Evolutionary conservation across 1,140 invertebrate species (phyloP).

Genomic region (Drosophila seguyi): DNA sequence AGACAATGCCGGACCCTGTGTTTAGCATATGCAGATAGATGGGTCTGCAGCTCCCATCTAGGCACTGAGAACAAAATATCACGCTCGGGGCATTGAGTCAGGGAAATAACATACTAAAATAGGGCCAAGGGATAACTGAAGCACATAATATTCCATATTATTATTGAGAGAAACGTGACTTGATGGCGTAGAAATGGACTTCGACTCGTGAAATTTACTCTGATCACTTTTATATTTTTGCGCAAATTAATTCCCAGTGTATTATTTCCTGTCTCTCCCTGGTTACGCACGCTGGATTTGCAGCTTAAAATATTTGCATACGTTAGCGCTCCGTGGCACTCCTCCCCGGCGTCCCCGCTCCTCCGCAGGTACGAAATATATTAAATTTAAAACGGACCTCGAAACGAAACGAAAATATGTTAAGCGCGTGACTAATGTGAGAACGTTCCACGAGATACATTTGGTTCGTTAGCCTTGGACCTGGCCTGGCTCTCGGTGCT

Average conservation of each 20-base stretch:
- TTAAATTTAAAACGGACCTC: constrained; percentile 75
- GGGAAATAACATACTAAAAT: background rate
- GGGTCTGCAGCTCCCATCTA: constrained; percentile 22
- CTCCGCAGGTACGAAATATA: constrained; percentile 64
- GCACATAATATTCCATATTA: constrained; percentile 6
- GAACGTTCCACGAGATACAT: constrained; percentile 78
- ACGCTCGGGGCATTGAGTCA: background rate
- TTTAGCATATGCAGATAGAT: constrained; percentile 78
- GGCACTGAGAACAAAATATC: constrained; percentile 18
- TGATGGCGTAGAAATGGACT: background rate
- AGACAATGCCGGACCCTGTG: constrained; percentile 46
- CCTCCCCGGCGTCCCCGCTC: background rate
- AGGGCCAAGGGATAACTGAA: background rate
- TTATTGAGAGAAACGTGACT: background rate
- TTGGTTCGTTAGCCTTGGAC: constrained; percentile 67
- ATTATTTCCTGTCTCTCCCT: constrained; percentile 31
- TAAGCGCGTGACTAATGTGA: constrained; percentile 83
- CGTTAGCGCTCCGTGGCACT: constrained; percentile 6
- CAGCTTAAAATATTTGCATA: constrained; percentile 78
- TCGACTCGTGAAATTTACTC: background rate
- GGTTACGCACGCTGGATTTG: constrained; percentile 77
- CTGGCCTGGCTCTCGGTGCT: constrained; percentile 43
- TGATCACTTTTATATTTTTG: background rate
- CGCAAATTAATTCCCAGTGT: background rate
- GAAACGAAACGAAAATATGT: constrained; percentile 80